Evolutionary conservation across 1,140 invertebrate genomes (phyloP).

Genomic region (Philopotamus ludificatus): DNA sequence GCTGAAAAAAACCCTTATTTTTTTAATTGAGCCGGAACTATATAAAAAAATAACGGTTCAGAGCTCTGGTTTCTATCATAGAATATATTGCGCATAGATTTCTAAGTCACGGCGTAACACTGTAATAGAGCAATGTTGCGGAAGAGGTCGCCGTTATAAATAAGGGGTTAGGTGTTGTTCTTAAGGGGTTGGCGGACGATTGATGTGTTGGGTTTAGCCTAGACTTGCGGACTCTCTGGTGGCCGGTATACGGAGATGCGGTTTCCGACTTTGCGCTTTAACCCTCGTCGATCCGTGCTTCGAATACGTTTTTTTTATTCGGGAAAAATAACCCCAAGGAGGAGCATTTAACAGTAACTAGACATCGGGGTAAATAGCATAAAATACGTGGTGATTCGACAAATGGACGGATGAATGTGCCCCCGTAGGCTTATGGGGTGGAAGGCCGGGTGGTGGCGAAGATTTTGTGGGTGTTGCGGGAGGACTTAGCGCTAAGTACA

Average conservation of each 20-base stretch:
- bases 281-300: background rate
- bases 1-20: too few relatives aligned
- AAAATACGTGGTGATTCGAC: conserved; percentile 41
- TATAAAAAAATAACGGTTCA: too few relatives aligned
- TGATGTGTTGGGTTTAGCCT: conserved; percentile 23
- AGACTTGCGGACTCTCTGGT: background rate
- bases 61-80: background rate
- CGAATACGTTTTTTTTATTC: background rate
- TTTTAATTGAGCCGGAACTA: too few relatives aligned
- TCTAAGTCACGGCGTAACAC: background rate
- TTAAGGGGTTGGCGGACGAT: conserved; percentile 11
- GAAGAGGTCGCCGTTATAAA: background rate
- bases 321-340: background rate
- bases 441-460: conserved; percentile 6
- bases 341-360: conserved; percentile 21
- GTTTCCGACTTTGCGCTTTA: conserved; percentile 13
- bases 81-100: background rate
- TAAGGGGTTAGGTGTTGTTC: background rate
- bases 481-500: background rate
- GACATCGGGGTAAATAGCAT: conserved; percentile 34
- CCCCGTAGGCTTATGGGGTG: background rate
- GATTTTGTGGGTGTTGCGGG: conserved; percentile 1
- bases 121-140: background rate
- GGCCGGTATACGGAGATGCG: background rate
- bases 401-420: conserved; percentile 39